phyloP scores from a whole-genome alignment of 2,113 vertebrate species.

The Solea solea region DNA sequence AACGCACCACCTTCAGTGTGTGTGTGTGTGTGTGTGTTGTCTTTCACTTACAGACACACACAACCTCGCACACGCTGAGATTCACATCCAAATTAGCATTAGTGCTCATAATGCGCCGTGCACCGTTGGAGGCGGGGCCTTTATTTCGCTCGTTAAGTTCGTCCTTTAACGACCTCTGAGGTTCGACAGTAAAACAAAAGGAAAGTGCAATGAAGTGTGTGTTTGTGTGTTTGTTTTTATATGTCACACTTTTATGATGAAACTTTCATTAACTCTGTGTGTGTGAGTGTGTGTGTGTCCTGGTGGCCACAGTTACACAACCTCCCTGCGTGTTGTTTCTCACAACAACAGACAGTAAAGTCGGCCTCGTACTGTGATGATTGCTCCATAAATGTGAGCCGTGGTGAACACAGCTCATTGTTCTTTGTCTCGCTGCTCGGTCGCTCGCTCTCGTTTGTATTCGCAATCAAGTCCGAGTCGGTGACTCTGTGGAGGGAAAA shows the following conservation, averaged over 20 bases:
- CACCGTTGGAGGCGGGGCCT: conserved; percentile 29
- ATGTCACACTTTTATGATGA: too few relatives aligned
- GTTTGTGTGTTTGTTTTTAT: conserved; percentile 1
- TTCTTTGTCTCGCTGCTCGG: conserved; percentile 60
- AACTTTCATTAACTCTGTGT: background rate
- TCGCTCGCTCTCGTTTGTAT: background rate
- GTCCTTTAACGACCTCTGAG: conserved; percentile 56
- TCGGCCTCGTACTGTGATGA: conserved; percentile 70
- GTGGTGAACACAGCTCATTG: conserved; percentile 62
- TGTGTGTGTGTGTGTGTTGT: conserved; percentile 10
- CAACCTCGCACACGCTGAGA: background rate
- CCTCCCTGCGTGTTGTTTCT: conserved; percentile 50
- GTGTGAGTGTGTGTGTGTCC: conserved; percentile 20
- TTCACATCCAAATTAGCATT: conserved; percentile 61
- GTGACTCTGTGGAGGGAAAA: too few relatives aligned
- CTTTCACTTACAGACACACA: background rate
- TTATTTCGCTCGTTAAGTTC: conserved; percentile 58
- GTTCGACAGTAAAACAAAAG: conserved; percentile 49
- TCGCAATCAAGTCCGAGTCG: too few relatives aligned
- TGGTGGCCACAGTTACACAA: conserved; percentile 72
- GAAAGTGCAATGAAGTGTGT: conserved; percentile 50
- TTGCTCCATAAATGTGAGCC: conserved; percentile 73
- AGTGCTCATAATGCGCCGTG: conserved; percentile 58
- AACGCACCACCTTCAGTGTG: conserved; percentile 11
- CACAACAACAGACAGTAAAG: conserved; percentile 70